These are phyloP conservation scores for Hypothenemus hampei DNA, from an alignment of 1,140 invertebrate species.

Conservation along the genomic window DNA sequence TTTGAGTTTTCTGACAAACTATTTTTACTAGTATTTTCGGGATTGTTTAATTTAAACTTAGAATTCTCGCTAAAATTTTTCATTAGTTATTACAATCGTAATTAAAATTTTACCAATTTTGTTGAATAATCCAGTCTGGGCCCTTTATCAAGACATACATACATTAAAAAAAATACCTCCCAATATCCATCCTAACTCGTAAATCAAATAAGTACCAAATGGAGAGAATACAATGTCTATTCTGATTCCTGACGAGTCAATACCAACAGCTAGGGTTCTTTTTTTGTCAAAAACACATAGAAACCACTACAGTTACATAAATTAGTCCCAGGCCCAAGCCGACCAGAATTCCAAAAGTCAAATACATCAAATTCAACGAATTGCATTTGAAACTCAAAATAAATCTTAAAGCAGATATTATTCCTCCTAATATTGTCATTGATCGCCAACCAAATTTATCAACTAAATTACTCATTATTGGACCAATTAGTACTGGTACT, in stretches of 20 bases:
- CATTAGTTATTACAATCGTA: too few species aligned
- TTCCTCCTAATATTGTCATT: constrained; percentile 74
- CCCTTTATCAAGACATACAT: constrained; percentile 83
- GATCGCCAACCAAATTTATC: constrained; percentile 83
- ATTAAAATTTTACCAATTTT: constrained; percentile 43
- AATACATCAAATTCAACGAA: constrained; percentile 70
- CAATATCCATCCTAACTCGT: constrained; percentile 79
- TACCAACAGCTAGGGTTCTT: constrained; percentile 84
- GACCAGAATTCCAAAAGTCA: constrained; percentile 82
- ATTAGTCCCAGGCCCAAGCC: constrained; percentile 81
- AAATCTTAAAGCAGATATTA: constrained; percentile 74
- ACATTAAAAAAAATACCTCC: constrained; percentile 60
- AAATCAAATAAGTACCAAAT: constrained; percentile 67
- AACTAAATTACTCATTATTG: constrained; percentile 78
- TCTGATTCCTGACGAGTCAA: constrained; percentile 86
- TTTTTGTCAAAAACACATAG: constrained; percentile 93
- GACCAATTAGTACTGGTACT: constrained; percentile 80
- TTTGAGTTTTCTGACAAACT: constrained; percentile 29
- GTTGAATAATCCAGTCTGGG: constrained; percentile 69
- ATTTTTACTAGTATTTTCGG: constrained; percentile 32
- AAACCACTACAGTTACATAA: constrained; percentile 86
- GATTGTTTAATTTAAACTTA: constrained; percentile 29
- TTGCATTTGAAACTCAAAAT: constrained; percentile 68
- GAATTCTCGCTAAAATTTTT: too few species aligned
- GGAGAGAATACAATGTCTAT: constrained; percentile 81